Conservation (phyloP, 2,797 vertebrate genomes). For the Tangara arthus region DNA sequence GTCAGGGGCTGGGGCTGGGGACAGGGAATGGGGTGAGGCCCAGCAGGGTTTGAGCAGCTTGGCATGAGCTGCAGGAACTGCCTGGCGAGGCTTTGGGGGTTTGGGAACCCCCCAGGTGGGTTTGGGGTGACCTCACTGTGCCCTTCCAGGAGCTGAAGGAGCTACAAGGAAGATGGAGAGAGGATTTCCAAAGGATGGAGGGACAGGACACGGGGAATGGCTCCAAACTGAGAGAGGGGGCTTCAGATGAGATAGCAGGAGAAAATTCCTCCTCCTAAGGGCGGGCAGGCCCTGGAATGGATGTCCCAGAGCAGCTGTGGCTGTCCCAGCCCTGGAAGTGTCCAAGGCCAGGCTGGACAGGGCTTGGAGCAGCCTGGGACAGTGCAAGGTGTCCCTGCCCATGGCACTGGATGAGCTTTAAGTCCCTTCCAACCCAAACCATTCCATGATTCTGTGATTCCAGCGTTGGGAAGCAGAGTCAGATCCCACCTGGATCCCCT, state of each 20-base stretch:
- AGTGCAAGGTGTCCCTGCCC: neutral
- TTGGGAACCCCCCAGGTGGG: neutral
- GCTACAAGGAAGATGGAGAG: neutral
- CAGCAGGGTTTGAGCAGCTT: neutral
- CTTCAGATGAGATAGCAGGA: neutral
- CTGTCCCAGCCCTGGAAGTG: neutral
- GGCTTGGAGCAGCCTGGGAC: neutral
- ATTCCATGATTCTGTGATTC: neutral
- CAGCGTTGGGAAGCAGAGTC: accelerated
- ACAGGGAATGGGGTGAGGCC: neutral
- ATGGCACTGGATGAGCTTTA: neutral
- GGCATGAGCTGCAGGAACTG: neutral
- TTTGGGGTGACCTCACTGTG: neutral
- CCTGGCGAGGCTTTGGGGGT: neutral
- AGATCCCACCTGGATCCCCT: neutral
- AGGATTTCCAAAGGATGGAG: neutral
- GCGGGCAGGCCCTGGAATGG: neutral
- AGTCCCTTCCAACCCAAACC: neutral
- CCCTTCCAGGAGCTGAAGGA: neutral
- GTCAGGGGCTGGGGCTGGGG: neutral
- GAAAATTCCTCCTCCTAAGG: neutral
- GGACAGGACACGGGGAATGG: neutral
- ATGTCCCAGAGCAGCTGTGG: neutral
- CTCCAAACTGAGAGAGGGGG: neutral
- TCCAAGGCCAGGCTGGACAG: neutral